Evolutionary conservation across 2,113 vertebrate genomes (phyloP).

Genomic region (Anoura caudifer): DNA sequence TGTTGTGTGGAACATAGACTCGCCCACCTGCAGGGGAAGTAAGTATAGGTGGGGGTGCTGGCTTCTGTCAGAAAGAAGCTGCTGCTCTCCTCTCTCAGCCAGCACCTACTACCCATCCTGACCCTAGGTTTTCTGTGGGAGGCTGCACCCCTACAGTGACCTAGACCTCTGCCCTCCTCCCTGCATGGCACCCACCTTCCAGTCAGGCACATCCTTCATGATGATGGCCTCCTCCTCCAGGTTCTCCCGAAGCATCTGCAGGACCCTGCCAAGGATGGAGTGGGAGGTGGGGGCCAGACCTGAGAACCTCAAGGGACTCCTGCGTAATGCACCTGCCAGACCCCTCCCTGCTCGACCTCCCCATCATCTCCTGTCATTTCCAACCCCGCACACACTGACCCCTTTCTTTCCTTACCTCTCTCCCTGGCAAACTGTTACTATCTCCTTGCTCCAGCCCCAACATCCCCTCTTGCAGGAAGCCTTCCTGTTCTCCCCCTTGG

Average conservation of each 20-base stretch:
- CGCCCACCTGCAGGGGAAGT: slow-evolving; percentile 84
- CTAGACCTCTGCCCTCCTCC: background rate
- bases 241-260: slow-evolving; percentile 89
- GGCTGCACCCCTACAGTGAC: background rate
- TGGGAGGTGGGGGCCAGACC: background rate
- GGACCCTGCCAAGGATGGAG: slow-evolving; percentile 64
- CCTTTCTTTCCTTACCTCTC: background rate
- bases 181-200: slow-evolving; percentile 86
- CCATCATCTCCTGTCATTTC: background rate
- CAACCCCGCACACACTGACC: background rate
- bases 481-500: background rate
- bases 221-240: slow-evolving; percentile 91
- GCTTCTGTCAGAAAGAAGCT: background rate
- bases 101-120: background rate
- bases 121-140: background rate
- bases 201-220: slow-evolving; percentile 92
- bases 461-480: background rate
- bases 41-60: background rate
- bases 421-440: background rate
- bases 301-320: background rate
- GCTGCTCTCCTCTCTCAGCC: no score
- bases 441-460: background rate
- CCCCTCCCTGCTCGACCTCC: no score
- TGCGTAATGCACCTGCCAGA: background rate
- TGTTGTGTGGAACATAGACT: slow-evolving; percentile 88